These are phyloP conservation scores for Polyommatus iphigenia DNA, from an alignment of 2,888 invertebrate species.

Conservation along the genomic window DNA sequence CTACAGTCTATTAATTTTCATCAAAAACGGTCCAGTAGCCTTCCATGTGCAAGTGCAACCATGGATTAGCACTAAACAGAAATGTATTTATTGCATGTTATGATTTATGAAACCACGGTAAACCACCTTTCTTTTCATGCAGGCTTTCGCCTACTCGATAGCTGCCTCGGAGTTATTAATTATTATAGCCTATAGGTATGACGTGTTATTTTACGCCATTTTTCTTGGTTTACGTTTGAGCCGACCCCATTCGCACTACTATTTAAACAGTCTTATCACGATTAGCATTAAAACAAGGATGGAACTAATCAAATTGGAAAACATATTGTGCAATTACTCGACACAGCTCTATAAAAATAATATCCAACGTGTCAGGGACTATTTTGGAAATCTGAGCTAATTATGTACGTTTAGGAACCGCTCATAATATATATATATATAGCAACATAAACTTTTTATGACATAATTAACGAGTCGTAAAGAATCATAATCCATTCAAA, in stretches of 20 bases:
- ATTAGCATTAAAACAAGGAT: neutral
- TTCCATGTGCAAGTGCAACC: too few species aligned
- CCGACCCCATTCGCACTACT: neutral
- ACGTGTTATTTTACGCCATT: too few species aligned
- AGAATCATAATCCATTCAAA: conserved; percentile 18
- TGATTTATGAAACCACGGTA: too few species aligned
- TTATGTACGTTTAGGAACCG: neutral
- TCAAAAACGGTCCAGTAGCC: too few species aligned
- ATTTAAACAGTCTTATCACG: neutral
- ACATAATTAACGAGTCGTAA: conserved; percentile 29
- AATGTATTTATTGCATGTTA: too few species aligned
- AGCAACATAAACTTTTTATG: conserved; percentile 4
- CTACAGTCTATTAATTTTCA: too few species aligned
- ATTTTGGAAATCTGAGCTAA: conserved; percentile 11
- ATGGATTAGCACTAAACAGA: too few species aligned
- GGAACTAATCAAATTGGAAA: neutral
- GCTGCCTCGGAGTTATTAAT: too few species aligned
- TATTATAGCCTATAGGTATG: too few species aligned
- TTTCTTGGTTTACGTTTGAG: too few species aligned
- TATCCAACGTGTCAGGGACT: neutral
- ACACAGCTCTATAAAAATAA: neutral
- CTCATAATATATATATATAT: conserved; percentile 21
- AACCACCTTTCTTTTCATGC: too few species aligned
- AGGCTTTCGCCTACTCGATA: too few species aligned
- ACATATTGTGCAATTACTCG: neutral